Percentiles rank a stretch among this genome's conserved stretches.
phyloP scores from a whole-genome alignment of 2,113 vertebrate species.

The Pteruthius melanotis region DNA sequence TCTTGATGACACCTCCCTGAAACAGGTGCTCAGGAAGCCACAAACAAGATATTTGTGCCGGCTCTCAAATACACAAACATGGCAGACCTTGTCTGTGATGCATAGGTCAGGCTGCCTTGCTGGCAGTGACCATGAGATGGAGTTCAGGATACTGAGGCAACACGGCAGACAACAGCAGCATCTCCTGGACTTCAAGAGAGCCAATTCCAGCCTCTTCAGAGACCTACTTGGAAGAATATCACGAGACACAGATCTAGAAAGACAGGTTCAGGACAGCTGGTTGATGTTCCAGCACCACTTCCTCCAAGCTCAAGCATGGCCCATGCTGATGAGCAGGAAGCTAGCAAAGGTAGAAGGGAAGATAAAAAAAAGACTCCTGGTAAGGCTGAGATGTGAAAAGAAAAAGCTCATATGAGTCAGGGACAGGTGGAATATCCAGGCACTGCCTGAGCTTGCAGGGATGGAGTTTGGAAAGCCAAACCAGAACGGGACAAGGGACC shows the following conservation, averaged over 20 bases:
- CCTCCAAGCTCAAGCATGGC: not conserved
- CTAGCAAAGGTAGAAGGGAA: not conserved
- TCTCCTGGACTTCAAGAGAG: not conserved
- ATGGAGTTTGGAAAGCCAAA: not conserved
- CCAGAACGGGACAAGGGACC: not conserved
- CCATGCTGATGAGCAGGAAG: not conserved
- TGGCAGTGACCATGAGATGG: not conserved
- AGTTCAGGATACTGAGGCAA: not conserved
- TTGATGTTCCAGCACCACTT: not conserved
- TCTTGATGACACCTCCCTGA: too few species aligned
- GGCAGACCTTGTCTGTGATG: not conserved
- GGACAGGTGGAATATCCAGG: not conserved
- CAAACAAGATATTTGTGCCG: not conserved
- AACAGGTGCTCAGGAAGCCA: not conserved
- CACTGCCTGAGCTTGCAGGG: not conserved
- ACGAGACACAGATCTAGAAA: not conserved
- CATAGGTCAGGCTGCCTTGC: not conserved
- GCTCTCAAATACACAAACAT: not conserved
- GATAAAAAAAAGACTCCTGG: not conserved
- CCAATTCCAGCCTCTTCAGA: not conserved
- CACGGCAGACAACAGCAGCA: not conserved
- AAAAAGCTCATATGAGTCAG: not conserved
- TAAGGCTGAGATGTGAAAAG: not conserved
- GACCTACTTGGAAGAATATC: not conserved
- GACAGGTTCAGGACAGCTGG: not conserved